phyloP scores from a whole-genome alignment of 2,888 invertebrate genomes.

The Blomia tropicalis region DNA sequence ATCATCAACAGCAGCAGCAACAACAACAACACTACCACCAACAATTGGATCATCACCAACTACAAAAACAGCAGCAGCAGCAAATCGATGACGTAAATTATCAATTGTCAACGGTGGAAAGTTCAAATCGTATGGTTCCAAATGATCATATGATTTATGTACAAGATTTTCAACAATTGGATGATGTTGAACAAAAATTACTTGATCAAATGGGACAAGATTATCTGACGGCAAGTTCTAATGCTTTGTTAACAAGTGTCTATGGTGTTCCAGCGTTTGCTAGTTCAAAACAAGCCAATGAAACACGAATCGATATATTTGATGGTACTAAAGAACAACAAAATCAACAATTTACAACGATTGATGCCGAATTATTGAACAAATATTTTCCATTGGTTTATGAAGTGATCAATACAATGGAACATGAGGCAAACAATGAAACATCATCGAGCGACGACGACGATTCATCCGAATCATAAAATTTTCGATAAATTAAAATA shows the following conservation, averaged over 20 bases:
- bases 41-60: background rate
- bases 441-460: too few relatives aligned
- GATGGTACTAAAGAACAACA: background rate
- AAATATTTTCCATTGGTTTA: background rate
- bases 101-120: background rate
- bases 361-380: background rate
- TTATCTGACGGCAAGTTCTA: background rate
- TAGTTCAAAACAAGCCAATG: background rate
- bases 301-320: background rate
- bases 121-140: too few relatives aligned
- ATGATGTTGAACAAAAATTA: background rate
- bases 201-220: background rate
- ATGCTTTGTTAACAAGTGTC: background rate
- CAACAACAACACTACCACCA: background rate
- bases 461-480: too few relatives aligned
- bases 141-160: too few relatives aligned
- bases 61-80: background rate
- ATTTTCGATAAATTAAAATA: too few relatives aligned
- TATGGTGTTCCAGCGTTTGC: background rate
- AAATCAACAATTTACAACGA: background rate
- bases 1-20: background rate
- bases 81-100: background rate
- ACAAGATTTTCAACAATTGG: background rate
- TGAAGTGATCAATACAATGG: conserved; percentile 6
- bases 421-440: too few relatives aligned